phyloP scores from a whole-genome alignment of 2,888 invertebrate species.

The Pristionchus arcanus region DNA sequence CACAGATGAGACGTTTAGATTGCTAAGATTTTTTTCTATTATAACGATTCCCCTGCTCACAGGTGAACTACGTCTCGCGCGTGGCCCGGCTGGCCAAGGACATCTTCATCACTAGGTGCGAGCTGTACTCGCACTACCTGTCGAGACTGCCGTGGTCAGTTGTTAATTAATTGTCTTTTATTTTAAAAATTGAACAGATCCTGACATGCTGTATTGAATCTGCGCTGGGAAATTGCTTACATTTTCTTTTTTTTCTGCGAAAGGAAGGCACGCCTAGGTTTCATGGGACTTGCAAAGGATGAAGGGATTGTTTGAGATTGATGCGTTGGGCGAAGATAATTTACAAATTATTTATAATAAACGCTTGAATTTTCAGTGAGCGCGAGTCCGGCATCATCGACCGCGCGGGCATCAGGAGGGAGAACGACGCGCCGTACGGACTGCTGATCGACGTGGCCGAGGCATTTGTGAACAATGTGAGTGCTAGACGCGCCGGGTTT shows the following conservation, averaged over 20 bases:
- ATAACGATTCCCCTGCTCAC: background rate
- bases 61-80: background rate
- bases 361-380: background rate
- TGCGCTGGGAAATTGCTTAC: too few relatives aligned
- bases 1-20: background rate
- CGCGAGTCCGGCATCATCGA: background rate
- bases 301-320: background rate
- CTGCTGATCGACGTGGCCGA: conserved; percentile 38
- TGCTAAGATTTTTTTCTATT: background rate
- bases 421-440: conserved; percentile 35
- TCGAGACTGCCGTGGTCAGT: background rate
- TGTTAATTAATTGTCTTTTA: background rate
- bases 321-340: background rate
- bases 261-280: background rate
- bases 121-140: conserved; percentile 6
- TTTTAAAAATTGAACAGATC: background rate
- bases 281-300: background rate
- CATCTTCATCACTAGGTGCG: background rate
- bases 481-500: background rate
- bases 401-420: background rate
- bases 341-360: background rate
- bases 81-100: conserved; percentile 11
- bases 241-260: too few relatives aligned
- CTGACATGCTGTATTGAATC: too few relatives aligned
- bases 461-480: conserved; percentile 19